Conservation (phyloP, 2,888 invertebrate genomes). For the Dryococelus australis region DNA sequence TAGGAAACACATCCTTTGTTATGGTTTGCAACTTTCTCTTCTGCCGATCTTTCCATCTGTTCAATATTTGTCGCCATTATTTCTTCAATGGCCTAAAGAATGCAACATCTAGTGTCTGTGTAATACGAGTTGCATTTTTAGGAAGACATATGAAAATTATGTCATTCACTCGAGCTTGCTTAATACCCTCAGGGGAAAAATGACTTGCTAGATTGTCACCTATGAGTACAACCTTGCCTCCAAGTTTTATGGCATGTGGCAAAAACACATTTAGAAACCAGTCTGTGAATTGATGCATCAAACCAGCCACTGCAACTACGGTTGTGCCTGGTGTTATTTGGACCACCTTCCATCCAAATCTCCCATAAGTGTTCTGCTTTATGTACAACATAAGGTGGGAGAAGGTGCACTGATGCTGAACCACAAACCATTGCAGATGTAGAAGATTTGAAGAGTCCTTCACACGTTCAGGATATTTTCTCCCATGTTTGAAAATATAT, state of each 20-base stretch:
- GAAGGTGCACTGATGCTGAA: conserved; percentile 19
- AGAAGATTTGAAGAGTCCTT: conserved; percentile 8
- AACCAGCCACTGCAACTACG: conserved; percentile 5
- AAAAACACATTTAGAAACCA: background rate
- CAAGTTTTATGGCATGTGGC: conserved; percentile 20
- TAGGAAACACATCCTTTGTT: too few relatives aligned
- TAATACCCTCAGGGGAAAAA: background rate
- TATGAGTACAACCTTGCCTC: conserved; percentile 16
- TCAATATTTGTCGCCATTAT: background rate
- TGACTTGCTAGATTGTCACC: conserved; percentile 18
- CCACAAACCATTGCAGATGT: conserved; percentile 24
- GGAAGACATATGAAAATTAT: background rate
- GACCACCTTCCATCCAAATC: conserved; percentile 19
- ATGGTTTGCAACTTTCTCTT: too few relatives aligned
- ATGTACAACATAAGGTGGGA: conserved; percentile 18
- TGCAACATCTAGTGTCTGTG: background rate
- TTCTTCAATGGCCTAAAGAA: background rate
- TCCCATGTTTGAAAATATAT: conserved; percentile 16
- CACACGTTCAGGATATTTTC: conserved; percentile 22
- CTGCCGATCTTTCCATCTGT: too few relatives aligned
- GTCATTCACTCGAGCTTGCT: background rate
- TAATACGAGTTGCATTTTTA: conserved; percentile 4
- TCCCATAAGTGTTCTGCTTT: background rate
- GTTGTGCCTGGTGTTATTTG: conserved; percentile 26
- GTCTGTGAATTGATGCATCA: conserved; percentile 13